Evolutionary conservation across 2,888 invertebrate species (phyloP).

Genomic region (Xylota segnis): DNA sequence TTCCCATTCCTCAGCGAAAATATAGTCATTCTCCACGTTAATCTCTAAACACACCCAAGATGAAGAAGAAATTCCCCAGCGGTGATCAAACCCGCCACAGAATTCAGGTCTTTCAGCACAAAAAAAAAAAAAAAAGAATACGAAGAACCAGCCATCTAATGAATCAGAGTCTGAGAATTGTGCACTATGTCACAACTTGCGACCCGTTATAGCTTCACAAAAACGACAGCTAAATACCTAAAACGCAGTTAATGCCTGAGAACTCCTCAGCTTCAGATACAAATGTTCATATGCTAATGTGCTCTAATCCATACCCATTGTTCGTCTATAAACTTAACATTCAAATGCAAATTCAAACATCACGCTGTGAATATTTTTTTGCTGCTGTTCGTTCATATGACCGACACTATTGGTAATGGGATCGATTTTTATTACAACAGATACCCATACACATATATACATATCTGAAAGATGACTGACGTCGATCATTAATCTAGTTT

Average conservation of each 20-base stretch:
- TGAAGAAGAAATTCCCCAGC: not conserved
- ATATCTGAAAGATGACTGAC: slow-evolving; percentile 8
- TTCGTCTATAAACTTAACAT: slow-evolving; percentile 5
- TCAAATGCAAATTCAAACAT: slow-evolving; percentile 21
- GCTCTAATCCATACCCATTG: not conserved
- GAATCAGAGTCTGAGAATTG: slow-evolving; percentile 6
- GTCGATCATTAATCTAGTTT: slow-evolving; percentile 4
- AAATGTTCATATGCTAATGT: not conserved
- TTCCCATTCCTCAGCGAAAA: no score
- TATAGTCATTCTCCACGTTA: no score
- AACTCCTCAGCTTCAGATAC: not conserved
- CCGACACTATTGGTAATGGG: not conserved
- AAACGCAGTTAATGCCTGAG: not conserved
- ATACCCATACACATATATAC: not conserved
- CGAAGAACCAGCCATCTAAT: not conserved
- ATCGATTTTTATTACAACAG: not conserved
- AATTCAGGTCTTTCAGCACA: not conserved
- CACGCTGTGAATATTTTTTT: not conserved
- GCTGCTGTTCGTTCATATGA: not conserved
- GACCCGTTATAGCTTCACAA: not conserved
- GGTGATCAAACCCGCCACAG: not conserved
- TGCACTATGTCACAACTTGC: not conserved
- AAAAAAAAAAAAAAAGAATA: no score
- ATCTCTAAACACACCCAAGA: no score
- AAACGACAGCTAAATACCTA: not conserved